Evolutionary conservation across 2,797 vertebrate species (phyloP).

Genomic region (Chaenodraco wilsoni): DNA sequence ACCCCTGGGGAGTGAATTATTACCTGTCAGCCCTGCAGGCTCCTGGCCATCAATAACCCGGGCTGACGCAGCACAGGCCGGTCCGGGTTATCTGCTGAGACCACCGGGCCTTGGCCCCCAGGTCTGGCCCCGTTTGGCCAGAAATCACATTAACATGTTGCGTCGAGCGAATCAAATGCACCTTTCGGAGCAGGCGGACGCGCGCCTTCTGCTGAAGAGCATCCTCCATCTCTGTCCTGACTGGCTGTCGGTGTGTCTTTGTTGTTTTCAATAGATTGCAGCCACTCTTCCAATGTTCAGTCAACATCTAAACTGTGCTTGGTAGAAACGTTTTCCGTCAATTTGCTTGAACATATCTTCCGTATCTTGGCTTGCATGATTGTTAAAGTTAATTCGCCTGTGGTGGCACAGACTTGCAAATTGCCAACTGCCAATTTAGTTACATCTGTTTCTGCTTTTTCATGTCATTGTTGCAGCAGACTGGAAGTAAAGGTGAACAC

Average conservation of each 20-base stretch:
- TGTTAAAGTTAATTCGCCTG: conserved; percentile 45
- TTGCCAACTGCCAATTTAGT: conserved; percentile 15
- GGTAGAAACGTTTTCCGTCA: conserved; percentile 23
- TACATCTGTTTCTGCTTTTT: conserved; percentile 40
- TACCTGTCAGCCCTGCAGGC: conserved; percentile 79
- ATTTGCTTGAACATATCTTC: conserved; percentile 49
- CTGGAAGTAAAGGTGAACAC: conserved; percentile 37
- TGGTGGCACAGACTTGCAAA: conserved; percentile 22
- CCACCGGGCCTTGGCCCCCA: conserved; percentile 73
- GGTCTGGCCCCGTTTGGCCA: conserved; percentile 60
- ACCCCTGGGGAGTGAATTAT: conserved; percentile 85
- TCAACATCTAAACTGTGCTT: conserved; percentile 18
- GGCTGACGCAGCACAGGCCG: conserved; percentile 68
- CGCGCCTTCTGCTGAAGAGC: conserved; percentile 34
- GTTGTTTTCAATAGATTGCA: background rate
- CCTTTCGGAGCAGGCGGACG: conserved; percentile 42
- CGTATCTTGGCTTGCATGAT: conserved; percentile 6
- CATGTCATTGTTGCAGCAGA: conserved; percentile 2
- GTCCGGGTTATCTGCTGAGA: conserved; percentile 60
- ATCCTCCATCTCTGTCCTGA: conserved; percentile 51
- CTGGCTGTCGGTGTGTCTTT: background rate
- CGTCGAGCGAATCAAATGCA: conserved; percentile 57
- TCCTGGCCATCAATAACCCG: conserved; percentile 79
- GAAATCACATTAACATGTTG: conserved; percentile 73
- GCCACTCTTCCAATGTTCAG: background rate